Evolutionary conservation across 2,113 vertebrate species (phyloP).

Genomic region (Limanda limanda): DNA sequence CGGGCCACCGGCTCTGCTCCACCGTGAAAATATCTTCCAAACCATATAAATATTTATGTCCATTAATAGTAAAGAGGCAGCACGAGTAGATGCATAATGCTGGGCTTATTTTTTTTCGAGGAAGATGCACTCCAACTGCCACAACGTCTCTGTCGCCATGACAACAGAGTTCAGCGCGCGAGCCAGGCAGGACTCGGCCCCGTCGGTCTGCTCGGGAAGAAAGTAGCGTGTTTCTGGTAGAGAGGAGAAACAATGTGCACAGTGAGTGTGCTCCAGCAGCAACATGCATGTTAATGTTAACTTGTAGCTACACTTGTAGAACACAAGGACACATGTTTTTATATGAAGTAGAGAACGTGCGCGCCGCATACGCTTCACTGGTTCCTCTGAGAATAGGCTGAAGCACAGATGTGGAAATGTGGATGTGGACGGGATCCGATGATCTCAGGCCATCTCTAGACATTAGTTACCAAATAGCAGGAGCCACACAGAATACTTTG

Average conservation of each 20-base stretch:
- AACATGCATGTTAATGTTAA: slow-evolving; percentile 47
- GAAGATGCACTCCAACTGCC: slow-evolving; percentile 71
- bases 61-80: slow-evolving; percentile 80
- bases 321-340: slow-evolving; percentile 18
- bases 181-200: slow-evolving; percentile 66
- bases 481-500: slow-evolving; percentile 59
- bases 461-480: slow-evolving; percentile 46
- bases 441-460: slow-evolving; percentile 55
- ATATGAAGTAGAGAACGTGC: neutral
- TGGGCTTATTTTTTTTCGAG: slow-evolving; percentile 62
- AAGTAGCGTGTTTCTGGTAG: slow-evolving; percentile 43
- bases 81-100: slow-evolving; percentile 66
- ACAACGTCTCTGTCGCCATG: slow-evolving; percentile 76
- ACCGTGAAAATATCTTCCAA: slow-evolving; percentile 58
- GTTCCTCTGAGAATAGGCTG: slow-evolving; percentile 4
- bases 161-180: slow-evolving; percentile 73
- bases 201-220: slow-evolving; percentile 40
- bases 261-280: slow-evolving; percentile 33
- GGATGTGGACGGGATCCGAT: slow-evolving; percentile 41
- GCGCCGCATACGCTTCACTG: neutral
- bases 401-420: slow-evolving; percentile 20
- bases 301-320: slow-evolving; percentile 20
- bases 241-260: slow-evolving; percentile 30
- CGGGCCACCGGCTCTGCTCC: slow-evolving; percentile 58
- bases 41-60: slow-evolving; percentile 80